Evolutionary conservation across 2,888 invertebrate species (phyloP).

Genomic region (Nephrotoma appendiculata): DNA sequence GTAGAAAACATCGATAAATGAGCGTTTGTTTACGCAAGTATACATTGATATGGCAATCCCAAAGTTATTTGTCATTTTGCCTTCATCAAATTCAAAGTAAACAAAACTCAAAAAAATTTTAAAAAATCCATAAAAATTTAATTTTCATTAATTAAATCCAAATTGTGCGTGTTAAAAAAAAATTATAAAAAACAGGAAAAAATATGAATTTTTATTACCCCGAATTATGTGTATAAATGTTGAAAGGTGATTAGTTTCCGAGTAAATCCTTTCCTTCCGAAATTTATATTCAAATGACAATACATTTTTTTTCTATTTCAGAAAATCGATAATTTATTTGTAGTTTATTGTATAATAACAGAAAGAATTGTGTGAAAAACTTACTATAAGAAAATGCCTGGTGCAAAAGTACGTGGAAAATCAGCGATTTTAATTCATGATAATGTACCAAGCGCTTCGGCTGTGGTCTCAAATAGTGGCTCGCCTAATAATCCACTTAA

Average conservation of each 20-base stretch:
- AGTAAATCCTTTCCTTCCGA: neutral
- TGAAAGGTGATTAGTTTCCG: neutral
- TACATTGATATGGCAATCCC: neutral
- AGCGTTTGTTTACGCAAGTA: neutral
- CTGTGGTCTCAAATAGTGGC: neutral
- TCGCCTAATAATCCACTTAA: slow-evolving; percentile 24
- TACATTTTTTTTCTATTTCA: neutral
- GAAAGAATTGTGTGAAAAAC: neutral
- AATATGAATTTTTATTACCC: neutral
- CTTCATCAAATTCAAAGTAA: neutral
- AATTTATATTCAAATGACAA: neutral
- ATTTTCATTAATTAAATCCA: neutral
- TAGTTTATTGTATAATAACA: neutral
- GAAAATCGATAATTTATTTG: slow-evolving; percentile 1
- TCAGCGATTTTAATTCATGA: slow-evolving; percentile 16
- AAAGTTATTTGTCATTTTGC: neutral
- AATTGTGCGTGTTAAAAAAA: neutral
- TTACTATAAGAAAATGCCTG: slow-evolving; percentile 14
- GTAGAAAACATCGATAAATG: neutral
- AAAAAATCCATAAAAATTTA: neutral
- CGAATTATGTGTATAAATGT: neutral
- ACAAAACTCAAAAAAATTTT: neutral
- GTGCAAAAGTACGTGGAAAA: slow-evolving; percentile 26
- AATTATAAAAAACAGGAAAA: neutral
- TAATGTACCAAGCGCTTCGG: neutral